A percentile compares a stretch with the other conserved stretches of the same genome.
phyloP scores from a whole-genome alignment of 2,888 invertebrate species.

The Microdon myrmicae region DNA sequence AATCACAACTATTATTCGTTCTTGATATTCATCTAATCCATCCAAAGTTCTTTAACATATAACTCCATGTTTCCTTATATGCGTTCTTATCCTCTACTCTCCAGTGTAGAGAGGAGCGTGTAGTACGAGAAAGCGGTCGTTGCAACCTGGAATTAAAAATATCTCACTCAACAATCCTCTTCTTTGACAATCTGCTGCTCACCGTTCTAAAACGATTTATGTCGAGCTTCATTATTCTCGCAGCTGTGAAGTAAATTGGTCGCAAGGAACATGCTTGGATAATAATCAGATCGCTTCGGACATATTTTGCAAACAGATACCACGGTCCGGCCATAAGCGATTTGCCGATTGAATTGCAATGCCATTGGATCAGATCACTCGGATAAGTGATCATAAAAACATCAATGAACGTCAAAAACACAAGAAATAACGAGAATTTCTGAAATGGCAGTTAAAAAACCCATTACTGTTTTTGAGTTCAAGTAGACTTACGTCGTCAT shows the following conservation, averaged over 20 bases:
- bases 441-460: background rate
- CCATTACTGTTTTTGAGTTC: too few species aligned
- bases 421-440: background rate
- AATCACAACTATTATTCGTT: too few species aligned
- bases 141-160: conserved; percentile 56
- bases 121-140: conserved; percentile 62
- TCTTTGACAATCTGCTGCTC: too few species aligned
- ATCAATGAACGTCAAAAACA: conserved; percentile 7
- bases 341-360: conserved; percentile 27
- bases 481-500: conserved; percentile 22
- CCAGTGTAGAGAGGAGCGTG: conserved; percentile 60
- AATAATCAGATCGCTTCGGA: conserved; percentile 40
- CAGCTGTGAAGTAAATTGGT: conserved; percentile 44
- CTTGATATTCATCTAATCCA: too few species aligned
- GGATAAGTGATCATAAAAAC: conserved; percentile 27
- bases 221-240: conserved; percentile 43
- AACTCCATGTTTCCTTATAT: too few species aligned
- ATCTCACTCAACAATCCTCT: background rate
- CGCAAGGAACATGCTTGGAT: conserved; percentile 28
- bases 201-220: conserved; percentile 33
- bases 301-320: conserved; percentile 39
- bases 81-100: too few species aligned
- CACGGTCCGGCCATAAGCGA: conserved; percentile 44
- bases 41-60: too few species aligned
- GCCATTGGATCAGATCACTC: conserved; percentile 15